Evolutionary conservation across 1,140 invertebrate species (phyloP).

Genomic region (Ostrea denselamellosa): DNA sequence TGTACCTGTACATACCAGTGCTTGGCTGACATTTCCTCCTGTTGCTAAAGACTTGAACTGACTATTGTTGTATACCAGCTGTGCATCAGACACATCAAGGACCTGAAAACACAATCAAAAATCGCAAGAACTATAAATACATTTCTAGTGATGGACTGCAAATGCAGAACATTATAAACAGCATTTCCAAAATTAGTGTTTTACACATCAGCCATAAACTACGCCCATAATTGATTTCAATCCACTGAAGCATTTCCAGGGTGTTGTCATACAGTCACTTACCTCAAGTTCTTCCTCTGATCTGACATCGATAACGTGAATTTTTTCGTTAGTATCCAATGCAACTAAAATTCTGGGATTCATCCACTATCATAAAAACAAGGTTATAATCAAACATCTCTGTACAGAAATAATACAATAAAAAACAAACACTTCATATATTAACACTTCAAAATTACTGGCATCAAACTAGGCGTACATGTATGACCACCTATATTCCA

Average conservation of each 20-base stretch:
- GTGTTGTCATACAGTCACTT: neutral
- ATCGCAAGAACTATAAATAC: too few species aligned
- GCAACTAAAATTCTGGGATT: constrained; percentile 91
- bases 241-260: neutral
- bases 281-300: constrained; percentile 86
- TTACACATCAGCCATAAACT: too few species aligned
- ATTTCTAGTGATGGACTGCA: too few species aligned
- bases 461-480: too few species aligned
- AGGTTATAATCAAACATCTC: neutral
- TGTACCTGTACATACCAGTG: constrained; percentile 81
- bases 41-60: constrained; percentile 93
- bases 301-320: constrained; percentile 93
- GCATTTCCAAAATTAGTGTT: too few species aligned
- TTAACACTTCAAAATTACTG: too few species aligned
- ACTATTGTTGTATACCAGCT: constrained; percentile 92
- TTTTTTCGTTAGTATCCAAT: constrained; percentile 90
- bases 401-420: neutral
- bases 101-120: constrained; percentile 60
- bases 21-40: constrained; percentile 87
- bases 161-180: too few species aligned
- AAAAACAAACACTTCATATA: too few species aligned
- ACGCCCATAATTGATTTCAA: too few species aligned
- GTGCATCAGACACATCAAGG: constrained; percentile 84
- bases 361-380: constrained; percentile 84
- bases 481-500: too few species aligned